Conservation (phyloP, 2,113 vertebrate genomes). For the Axis porcinus region DNA sequence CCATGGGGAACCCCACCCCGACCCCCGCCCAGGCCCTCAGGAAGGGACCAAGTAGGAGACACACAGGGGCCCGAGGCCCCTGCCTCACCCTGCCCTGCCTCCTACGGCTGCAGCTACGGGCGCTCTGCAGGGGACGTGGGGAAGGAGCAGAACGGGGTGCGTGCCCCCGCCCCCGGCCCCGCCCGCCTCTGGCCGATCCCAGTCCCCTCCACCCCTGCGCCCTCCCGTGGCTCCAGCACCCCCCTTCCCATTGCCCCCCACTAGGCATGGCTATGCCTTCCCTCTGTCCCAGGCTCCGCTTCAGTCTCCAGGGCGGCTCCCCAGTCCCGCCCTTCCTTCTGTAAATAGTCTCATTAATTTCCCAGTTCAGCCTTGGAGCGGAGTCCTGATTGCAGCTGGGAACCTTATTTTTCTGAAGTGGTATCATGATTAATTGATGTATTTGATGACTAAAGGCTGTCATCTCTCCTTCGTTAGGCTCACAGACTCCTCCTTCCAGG, state of each 20-base stretch:
- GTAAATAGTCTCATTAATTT: not conserved
- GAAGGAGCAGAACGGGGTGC: not conserved
- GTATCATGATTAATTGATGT: not conserved
- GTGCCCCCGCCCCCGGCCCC: too few relatives aligned
- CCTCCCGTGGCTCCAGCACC: fast-evolving
- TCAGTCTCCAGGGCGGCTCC: fast-evolving
- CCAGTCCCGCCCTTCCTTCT: fast-evolving
- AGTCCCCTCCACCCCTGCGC: not conserved
- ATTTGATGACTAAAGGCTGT: not conserved
- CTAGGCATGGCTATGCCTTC: fast-evolving
- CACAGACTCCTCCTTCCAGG: not conserved
- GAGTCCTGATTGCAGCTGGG: not conserved
- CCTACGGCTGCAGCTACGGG: fast-evolving
- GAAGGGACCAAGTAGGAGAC: not conserved
- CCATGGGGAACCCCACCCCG: fast-evolving
- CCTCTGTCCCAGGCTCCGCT: fast-evolving
- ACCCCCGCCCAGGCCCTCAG: fast-evolving
- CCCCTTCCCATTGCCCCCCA: fast-evolving
- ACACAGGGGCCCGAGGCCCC: fast-evolving
- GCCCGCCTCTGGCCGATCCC: fast-evolving
- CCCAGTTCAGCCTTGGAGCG: not conserved
- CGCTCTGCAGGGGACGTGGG: not conserved
- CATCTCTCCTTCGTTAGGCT: not conserved
- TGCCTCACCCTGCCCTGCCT: not conserved
- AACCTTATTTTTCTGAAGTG: not conserved